Percentiles rank a stretch among this genome's conserved stretches.
phyloP scores from a whole-genome alignment of 2,888 invertebrate species.

The Pherbina coryleti region DNA sequence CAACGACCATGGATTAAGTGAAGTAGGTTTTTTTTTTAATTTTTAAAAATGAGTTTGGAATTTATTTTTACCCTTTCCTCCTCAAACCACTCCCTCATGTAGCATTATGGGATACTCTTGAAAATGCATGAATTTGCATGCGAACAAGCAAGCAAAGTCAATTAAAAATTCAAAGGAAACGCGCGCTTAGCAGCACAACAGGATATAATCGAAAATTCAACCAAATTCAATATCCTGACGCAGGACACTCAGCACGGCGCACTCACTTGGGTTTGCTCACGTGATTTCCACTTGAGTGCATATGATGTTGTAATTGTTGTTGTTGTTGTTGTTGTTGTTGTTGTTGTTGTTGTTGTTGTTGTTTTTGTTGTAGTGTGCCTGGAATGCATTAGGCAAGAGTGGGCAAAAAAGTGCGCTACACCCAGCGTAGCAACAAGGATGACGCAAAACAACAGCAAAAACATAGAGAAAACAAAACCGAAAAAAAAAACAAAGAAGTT shows the following conservation, averaged over 20 bases:
- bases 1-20: no score
- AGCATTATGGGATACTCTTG: not conserved
- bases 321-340: slow-evolving; percentile 1
- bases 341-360: no score
- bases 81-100: no score
- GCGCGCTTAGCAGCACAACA: not conserved
- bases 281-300: slow-evolving; percentile 32
- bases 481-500: not conserved
- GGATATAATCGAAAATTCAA: slow-evolving; percentile 16
- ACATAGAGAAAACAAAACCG: not conserved
- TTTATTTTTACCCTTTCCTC: no score
- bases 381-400: not conserved
- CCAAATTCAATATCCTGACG: slow-evolving; percentile 28
- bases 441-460: not conserved
- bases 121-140: not conserved
- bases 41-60: no score
- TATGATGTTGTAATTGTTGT: slow-evolving; percentile 7
- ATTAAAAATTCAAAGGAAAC: not conserved
- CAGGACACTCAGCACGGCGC: slow-evolving; percentile 18
- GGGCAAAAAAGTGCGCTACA: not conserved
- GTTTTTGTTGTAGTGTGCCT: no score
- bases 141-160: not conserved
- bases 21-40: no score
- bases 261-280: not conserved
- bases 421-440: not conserved